These are phyloP conservation scores for Cephus spinipes DNA, from an alignment of 2,888 invertebrate genomes.

Conservation along the genomic window DNA sequence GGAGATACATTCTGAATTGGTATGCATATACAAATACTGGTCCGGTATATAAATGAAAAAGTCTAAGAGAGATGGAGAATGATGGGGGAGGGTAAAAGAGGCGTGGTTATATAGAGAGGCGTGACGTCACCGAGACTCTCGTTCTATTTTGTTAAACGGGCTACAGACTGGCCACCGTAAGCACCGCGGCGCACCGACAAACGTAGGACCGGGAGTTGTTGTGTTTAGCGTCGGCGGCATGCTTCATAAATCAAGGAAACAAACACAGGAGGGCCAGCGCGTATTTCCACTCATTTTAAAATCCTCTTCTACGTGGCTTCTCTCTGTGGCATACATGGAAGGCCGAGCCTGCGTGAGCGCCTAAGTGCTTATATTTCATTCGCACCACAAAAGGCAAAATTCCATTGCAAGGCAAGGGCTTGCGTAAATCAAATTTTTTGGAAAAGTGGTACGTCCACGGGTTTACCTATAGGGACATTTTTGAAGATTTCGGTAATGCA, in stretches of 20 bases:
- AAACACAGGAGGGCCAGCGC: conserved; percentile 57
- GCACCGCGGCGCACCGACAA: neutral
- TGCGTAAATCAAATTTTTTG: neutral
- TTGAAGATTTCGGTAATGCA: neutral
- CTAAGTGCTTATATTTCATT: neutral
- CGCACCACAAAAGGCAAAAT: neutral
- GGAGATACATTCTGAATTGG: neutral
- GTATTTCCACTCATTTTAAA: conserved; percentile 27
- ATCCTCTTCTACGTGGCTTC: neutral
- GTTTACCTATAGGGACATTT: neutral
- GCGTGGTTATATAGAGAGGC: conserved; percentile 42
- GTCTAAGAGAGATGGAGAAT: conserved; percentile 7
- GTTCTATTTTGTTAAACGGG: conserved; percentile 54
- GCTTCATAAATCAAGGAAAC: conserved; percentile 65
- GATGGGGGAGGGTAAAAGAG: conserved; percentile 11
- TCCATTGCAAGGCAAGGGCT: neutral
- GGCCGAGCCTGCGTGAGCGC: neutral
- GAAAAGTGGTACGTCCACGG: neutral
- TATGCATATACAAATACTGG: neutral
- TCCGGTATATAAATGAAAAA: conserved; percentile 3
- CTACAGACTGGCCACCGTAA: conserved; percentile 22
- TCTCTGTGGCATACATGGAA: neutral
- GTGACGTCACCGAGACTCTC: conserved; percentile 57
- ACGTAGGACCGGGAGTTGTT: conserved; percentile 38
- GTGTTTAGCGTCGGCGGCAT: conserved; percentile 62